Evolutionary conservation across 2,113 vertebrate genomes (phyloP), one percentile per base, ranked within the genome.

Genomic region (Ploceus nigricollis): DNA sequence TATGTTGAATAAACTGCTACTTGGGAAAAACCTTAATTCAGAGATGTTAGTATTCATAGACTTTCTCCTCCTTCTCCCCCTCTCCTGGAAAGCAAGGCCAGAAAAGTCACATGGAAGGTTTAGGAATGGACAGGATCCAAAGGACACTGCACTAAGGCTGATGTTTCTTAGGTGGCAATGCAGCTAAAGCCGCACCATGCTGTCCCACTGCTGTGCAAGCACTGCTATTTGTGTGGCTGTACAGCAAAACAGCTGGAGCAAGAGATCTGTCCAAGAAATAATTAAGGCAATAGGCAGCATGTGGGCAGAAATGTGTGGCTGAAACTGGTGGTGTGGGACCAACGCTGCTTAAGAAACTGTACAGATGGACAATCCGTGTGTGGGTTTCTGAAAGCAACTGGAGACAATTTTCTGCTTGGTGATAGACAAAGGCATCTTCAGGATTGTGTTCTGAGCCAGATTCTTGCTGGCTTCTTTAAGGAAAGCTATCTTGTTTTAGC

Each of bases 341-440:
- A 89, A 73, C 40, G 39, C 54, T 73, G 39, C 63, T 88, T 80
- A 61, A 85, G 82, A 82, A 93, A 90, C 14, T 15, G 45, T 77
- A 60, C 35, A 86, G 85, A 69, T 0, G 0, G 35, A 53, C 68
- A 81, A 78, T 31, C 35, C 16, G 47, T 9, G 31, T 66, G 68
- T 73, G 56, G 54, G 42, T 70, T 90, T 92, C 58, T 51, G 58
- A 86, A 90, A 83, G 54, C 11, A 81, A 77, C 1, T 44, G 71
- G 58, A 86, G 66, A 82, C 79, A 66, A 13, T 87, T 81, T 92
- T 78, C 47, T 87, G 39, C 69, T 82, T 78, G 27, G 77, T 84
- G 77, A 91, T 7, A 95, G 95, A 91, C 72, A 89, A 93, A 95
- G 30, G 35, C 81, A 78, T 93, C 83, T 94, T 95, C 64, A 92